Conservation (phyloP, 1,140 invertebrate species). For the Drosophila subpulchrella region DNA sequence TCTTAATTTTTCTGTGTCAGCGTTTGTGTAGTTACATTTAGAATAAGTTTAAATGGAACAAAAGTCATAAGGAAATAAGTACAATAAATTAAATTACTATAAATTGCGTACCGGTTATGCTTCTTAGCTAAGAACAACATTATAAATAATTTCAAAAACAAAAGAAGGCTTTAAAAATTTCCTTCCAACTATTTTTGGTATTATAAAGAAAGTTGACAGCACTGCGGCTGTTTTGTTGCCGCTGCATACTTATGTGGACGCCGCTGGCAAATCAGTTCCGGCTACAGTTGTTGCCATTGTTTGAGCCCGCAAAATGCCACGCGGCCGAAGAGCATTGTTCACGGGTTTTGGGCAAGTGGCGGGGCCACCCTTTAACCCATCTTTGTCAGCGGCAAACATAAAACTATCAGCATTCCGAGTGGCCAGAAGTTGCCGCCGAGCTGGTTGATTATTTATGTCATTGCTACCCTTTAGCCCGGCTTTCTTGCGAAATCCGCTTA, state of each 20-base stretch:
- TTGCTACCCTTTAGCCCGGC: constrained; percentile 60
- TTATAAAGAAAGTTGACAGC: not conserved
- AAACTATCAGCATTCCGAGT: constrained; percentile 72
- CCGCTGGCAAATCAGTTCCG: constrained; percentile 72
- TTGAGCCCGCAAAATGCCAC: constrained; percentile 60
- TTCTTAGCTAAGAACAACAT: too few species aligned
- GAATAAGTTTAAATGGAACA: too few species aligned
- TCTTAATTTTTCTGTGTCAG: too few species aligned
- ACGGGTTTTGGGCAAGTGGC: constrained; percentile 68
- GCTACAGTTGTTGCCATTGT: constrained; percentile 45
- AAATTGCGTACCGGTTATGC: too few species aligned
- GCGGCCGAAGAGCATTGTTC: constrained; percentile 64
- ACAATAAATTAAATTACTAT: too few species aligned
- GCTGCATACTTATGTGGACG: constrained; percentile 50
- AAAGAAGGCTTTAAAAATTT: too few species aligned
- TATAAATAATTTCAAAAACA: too few species aligned
- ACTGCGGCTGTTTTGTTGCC: constrained; percentile 6
- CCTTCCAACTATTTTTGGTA: not conserved
- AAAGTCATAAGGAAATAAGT: too few species aligned
- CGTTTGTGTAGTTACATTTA: too few species aligned
- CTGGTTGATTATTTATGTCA: constrained; percentile 64
- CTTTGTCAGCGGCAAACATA: constrained; percentile 61
- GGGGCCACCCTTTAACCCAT: constrained; percentile 4
- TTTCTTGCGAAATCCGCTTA: constrained; percentile 61
- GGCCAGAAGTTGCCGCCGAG: constrained; percentile 22